Percentiles rank a stretch among this genome's conserved stretches.
Evolutionary conservation across 1,140 invertebrate species (phyloP).

Genomic region (Drosophila tropicalis): DNA sequence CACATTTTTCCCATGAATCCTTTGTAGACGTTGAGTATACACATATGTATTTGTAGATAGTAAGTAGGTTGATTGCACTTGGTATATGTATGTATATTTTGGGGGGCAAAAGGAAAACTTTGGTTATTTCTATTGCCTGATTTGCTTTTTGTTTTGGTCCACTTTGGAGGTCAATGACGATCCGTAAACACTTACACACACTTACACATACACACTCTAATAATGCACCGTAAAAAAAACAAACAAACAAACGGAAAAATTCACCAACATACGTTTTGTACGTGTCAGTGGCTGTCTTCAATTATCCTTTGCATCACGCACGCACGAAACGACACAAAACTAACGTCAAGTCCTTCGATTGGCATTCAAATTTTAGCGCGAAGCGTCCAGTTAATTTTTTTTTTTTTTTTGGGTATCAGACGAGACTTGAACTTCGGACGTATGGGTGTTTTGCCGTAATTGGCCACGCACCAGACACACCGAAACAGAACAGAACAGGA

Average conservation of each 20-base stretch:
- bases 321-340: conserved; percentile 38
- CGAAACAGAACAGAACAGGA: conserved; percentile 22
- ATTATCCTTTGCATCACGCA: conserved; percentile 68
- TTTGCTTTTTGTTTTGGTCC: conserved; percentile 38
- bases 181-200: neutral
- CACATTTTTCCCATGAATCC: conserved; percentile 47
- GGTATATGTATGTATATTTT: neutral
- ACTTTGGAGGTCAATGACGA: conserved; percentile 59
- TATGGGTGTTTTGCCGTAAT: conserved; percentile 68
- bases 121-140: conserved; percentile 18
- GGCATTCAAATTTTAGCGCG: conserved; percentile 75
- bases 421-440: conserved; percentile 63
- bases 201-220: neutral
- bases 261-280: conserved; percentile 55
- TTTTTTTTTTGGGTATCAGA: conserved; percentile 25
- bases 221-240: conserved; percentile 22
- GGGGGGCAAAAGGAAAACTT: conserved; percentile 27
- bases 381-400: conserved; percentile 69
- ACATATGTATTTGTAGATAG: neutral
- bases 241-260: conserved; percentile 9
- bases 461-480: conserved; percentile 60
- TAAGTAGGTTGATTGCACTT: conserved; percentile 53
- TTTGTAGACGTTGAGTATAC: neutral
- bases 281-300: conserved; percentile 67
- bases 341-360: conserved; percentile 58